Evolutionary conservation across 2,888 invertebrate species (phyloP), one percentile per base, ranked within the genome.

Genomic region (Pinctada fucata): DNA sequence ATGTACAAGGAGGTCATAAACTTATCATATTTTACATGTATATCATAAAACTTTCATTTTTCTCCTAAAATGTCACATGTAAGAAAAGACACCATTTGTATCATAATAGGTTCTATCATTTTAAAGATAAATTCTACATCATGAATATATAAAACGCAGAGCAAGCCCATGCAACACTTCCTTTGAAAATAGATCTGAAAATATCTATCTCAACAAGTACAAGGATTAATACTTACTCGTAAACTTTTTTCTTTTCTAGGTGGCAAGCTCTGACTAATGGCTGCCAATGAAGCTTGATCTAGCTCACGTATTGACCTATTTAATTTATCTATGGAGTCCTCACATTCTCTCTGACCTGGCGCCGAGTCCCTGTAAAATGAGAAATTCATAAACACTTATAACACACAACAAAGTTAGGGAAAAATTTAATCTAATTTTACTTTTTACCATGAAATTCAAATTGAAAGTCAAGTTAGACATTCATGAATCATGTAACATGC

Each of bases 301-400:
- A 99, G 93, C 75, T 96, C 96, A 0, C 96, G 94, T 4, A 97
- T 95, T 85, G 96, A 95, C 1, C 94, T 94, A 83, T 94, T 95
- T 6, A 99, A 93, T 65, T 95, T 95, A 58, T 97, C 96, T 64
- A 97, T 94, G 0, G 97, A 97, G 0, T 94, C 94, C 69, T 97
- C 96, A 92, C 99, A 98, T 92, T 99, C 99, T 3, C 95, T 95
- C 92, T 99, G 98, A 0, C 99, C 99, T 0, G 99, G 99, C 0
- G 99, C 98, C 88, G 97, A 97, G 91, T 98, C 98, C 75, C 97
- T 96, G 84, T 48, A 84, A 82, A 65, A 66, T 2, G 52, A 3
- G 48, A 64, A 64, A 5, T 3, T 65, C 5, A 65, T 5, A 2
- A 65, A 16, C 65, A 10, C 4, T 31, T 31, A 31, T 31, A 58